Evolutionary conservation across 2,113 vertebrate genomes (phyloP).

Genomic region (Dipodomys stephensi): DNA sequence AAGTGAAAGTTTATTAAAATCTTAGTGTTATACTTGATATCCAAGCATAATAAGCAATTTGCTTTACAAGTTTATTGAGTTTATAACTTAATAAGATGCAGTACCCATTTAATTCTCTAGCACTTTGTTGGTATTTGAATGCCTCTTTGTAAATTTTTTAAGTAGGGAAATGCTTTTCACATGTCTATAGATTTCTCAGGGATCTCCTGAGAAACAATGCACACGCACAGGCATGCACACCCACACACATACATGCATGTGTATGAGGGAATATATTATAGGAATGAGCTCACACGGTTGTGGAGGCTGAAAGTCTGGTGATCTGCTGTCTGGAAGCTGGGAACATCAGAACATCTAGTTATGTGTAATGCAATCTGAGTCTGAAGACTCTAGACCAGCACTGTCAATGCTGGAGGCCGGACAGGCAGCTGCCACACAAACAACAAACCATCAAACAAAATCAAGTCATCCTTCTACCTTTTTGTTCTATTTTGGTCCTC

Average conservation of each 20-base stretch:
- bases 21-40: slow-evolving; percentile 5
- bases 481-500: too few species aligned
- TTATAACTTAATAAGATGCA: slow-evolving; percentile 5
- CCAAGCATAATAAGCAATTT: neutral
- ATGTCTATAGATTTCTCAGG: neutral
- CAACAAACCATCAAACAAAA: neutral
- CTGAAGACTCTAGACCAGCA: neutral
- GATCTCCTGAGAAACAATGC: neutral
- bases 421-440: neutral
- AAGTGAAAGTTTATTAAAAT: too few species aligned
- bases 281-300: neutral
- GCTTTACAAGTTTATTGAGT: slow-evolving; percentile 16
- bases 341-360: neutral
- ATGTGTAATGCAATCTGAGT: neutral
- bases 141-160: too few species aligned
- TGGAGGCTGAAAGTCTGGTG: neutral
- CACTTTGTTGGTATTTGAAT: neutral
- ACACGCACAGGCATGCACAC: too few species aligned
- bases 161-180: neutral
- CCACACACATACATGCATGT: too few species aligned
- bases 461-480: too few species aligned
- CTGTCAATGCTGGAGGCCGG: neutral
- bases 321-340: neutral
- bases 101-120: neutral
- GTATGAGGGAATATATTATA: neutral